Base-by-base conservation (phyloP, 2,888 invertebrate species). In the Pristionchus arcanus region DNA sequence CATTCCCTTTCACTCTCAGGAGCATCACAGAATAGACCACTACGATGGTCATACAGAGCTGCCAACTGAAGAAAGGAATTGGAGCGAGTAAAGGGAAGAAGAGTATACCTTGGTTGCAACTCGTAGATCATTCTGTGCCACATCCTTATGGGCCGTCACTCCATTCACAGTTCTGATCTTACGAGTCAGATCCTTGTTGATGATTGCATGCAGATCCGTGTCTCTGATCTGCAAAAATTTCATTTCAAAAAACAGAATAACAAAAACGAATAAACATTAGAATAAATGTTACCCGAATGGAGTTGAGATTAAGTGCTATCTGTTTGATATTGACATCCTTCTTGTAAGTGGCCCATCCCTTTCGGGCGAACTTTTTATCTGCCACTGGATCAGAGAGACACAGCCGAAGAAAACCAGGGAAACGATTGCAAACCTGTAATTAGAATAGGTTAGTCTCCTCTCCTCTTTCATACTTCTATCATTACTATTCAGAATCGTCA, bases 221-320 rank as follows among this genome's bases (percentile, higher is more conserved):
- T 98, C 98, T 91, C 97, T 97, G 91, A 97, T 96, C 97, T 97
- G 91, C 55, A 92, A 28, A 13, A 2, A 66, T 5, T 21, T 5
- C 13, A 5, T 59, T 11, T 59, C 9, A 25, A 59, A 55, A 31
- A 53, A 71, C 31, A 49, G 42, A 31, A 28, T 63, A 81, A 31
- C 9, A 53, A 0, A 25, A 86, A 83, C 2, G 84, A 16, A 63
- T 63, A 9, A 59, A 11, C 4, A 49, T 31, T 21, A 19, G 34
- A 13, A 34, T 83, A 59, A 1, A 21, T 86, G 90, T 42, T 28
- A 94, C 92, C 94, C 98, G 96, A 91, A 98, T 97, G 93, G 98
- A 98, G 95, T 98, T 99, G 74, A 99, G 96, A 95, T 98, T 98
- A 98, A 98, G 99, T 96, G 99, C 99, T 92, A 99, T 99, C 95